Percentiles rank a stretch among this genome's conserved stretches.
These are phyloP conservation scores for Cynocephalus volans DNA, from an alignment of 2,113 vertebrate species.

Conservation along the genomic window DNA sequence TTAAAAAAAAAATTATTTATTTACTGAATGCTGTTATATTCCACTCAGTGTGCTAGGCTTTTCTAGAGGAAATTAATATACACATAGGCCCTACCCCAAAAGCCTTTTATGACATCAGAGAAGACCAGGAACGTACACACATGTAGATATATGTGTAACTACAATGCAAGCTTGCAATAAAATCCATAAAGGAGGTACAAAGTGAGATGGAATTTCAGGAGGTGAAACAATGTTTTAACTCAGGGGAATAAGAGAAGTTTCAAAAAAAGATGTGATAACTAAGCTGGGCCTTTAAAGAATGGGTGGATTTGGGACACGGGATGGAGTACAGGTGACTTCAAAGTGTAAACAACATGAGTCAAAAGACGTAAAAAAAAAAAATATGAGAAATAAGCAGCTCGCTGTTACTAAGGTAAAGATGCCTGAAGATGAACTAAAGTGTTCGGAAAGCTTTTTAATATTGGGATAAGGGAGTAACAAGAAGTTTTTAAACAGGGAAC, in stretches of 20 bases:
- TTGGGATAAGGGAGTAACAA: neutral
- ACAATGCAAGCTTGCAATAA: neutral
- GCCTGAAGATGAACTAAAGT: neutral
- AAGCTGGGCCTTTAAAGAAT: neutral
- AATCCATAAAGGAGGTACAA: neutral
- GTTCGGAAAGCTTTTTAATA: neutral
- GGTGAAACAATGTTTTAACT: neutral
- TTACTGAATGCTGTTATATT: neutral
- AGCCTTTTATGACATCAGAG: neutral
- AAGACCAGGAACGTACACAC: neutral
- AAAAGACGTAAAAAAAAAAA: neutral
- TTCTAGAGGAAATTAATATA: neutral
- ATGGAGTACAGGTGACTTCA: neutral
- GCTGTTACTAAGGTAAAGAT: neutral
- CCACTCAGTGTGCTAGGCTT: neutral
- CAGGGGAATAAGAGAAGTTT: neutral
- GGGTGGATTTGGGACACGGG: neutral
- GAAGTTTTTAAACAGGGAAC: neutral
- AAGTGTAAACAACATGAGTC: neutral
- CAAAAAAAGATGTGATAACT: neutral
- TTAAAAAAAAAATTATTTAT: neutral
- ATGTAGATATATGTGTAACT: neutral
- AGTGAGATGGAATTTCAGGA: neutral
- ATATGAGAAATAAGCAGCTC: neutral
- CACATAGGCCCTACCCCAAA: neutral